These are phyloP conservation scores for Myotis brandtii DNA, from an alignment of 2,113 vertebrate species.

Conservation along the genomic window DNA sequence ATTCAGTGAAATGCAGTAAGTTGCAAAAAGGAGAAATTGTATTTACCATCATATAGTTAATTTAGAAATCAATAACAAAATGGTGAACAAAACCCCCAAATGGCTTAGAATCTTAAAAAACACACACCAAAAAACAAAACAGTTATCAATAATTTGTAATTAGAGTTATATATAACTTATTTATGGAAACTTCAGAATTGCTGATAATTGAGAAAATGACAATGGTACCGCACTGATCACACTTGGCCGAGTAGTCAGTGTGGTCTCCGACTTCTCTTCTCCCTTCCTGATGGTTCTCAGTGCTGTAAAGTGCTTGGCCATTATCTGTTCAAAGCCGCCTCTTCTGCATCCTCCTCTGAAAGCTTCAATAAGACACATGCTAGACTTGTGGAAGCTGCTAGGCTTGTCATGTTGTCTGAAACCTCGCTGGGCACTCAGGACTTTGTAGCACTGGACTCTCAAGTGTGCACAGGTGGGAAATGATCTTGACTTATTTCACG, in stretches of 20 bases:
- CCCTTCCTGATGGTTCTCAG: background rate
- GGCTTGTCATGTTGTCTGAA: background rate
- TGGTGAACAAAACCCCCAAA: background rate
- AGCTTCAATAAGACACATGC: background rate
- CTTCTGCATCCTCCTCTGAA: background rate
- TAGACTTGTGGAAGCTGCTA: background rate
- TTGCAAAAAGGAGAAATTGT: background rate
- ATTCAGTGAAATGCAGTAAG: background rate
- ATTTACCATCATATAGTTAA: background rate
- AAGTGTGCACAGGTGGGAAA: background rate
- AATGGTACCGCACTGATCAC: background rate
- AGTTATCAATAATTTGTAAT: background rate
- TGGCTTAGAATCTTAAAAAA: background rate
- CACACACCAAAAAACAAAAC: background rate
- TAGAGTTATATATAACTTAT: background rate
- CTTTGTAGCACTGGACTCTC: background rate
- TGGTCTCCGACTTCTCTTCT: background rate
- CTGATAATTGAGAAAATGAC: background rate
- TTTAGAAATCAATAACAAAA: constrained; percentile 15
- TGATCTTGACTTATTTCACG: background rate
- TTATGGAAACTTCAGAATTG: background rate
- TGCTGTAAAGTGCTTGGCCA: background rate
- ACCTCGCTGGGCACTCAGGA: background rate
- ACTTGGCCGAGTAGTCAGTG: background rate
- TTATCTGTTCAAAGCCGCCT: background rate